Evolutionary conservation across 2,797 vertebrate genomes (phyloP), one percentile per base, ranked within the genome.

Genomic region (Philypnodon macrostomus): DNA sequence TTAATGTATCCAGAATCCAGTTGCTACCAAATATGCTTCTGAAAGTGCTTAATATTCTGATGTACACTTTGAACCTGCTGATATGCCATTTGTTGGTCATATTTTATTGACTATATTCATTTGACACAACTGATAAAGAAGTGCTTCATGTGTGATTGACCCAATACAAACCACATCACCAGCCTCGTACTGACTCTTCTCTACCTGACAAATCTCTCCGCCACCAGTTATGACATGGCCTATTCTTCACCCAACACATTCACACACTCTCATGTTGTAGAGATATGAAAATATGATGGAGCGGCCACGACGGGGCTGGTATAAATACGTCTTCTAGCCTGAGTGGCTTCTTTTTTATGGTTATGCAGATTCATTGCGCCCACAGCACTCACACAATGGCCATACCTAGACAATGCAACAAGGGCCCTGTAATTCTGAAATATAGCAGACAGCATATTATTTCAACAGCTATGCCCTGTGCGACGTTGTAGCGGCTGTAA

Each of bases 401-500:
- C 64, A 70, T n/a, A n/a, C 48, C 61, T 63, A 44, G 54, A 80
- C 72, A 77, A 65, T 54, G 70, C 66, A 35, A 54, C 47, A 63
- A 47, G 4, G 26, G 65, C 63, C 42, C n/a, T n/a, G 61, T 81
- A 77, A 83, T 80, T 80, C 77, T 80, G 64, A 80, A 62, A 75
- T 72, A 80, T 62, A 62, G 73, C 67, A 38, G 38, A 50, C 58
- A 42, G 58, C 38, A 13, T 67, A 56, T 69, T 73, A 70, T 75
- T 75, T 81, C 77, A 72, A 62, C 58, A 75, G 73, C 31, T 71
- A 76, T 58, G 73, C 69, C 73, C 68, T 67, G 52, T 52, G 55
- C 38, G 58, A 64, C 62, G 66, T 67, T 23, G 14, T 63, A 65
- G 29, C 36, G 33, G 52, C 55, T 50, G 42, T 85, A 79, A 83